Conservation (phyloP, 2,888 invertebrate species). For the Drosophila mulleri region DNA sequence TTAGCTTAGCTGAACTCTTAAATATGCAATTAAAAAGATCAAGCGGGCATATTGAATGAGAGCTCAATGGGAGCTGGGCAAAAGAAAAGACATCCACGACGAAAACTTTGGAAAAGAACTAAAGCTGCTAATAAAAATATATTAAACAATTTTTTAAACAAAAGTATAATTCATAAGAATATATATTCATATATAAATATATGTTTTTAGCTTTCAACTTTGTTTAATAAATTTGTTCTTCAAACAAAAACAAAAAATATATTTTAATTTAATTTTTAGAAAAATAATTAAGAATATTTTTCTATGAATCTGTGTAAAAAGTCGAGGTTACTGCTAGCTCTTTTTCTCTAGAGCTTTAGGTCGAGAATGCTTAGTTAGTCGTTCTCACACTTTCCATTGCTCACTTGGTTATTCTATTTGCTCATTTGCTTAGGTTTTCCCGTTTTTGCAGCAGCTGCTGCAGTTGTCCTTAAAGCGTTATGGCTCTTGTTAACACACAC, state of each 20-base stretch:
- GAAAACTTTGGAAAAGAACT: not conserved
- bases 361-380: not conserved
- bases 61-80: not conserved
- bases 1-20: conserved; percentile 34
- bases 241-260: too few relatives aligned
- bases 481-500: conserved; percentile 43
- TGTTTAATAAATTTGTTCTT: too few relatives aligned
- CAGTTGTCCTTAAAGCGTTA: conserved; percentile 51
- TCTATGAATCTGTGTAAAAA: too few relatives aligned
- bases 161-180: too few relatives aligned
- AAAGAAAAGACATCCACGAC: not conserved
- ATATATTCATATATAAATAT: too few relatives aligned
- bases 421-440: conserved; percentile 30
- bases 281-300: too few relatives aligned
- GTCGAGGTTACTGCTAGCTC: not conserved
- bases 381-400: not conserved
- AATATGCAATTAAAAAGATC: conserved; percentile 30
- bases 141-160: too few relatives aligned
- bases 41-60: conserved; percentile 20
- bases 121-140: too few relatives aligned
- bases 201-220: too few relatives aligned
- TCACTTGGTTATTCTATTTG: conserved; percentile 35
- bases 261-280: too few relatives aligned
- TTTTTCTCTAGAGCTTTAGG: not conserved
- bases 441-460: conserved; percentile 38